Base-by-base conservation (phyloP, 2,888 invertebrate species). In the Bellardia pandia region DNA sequence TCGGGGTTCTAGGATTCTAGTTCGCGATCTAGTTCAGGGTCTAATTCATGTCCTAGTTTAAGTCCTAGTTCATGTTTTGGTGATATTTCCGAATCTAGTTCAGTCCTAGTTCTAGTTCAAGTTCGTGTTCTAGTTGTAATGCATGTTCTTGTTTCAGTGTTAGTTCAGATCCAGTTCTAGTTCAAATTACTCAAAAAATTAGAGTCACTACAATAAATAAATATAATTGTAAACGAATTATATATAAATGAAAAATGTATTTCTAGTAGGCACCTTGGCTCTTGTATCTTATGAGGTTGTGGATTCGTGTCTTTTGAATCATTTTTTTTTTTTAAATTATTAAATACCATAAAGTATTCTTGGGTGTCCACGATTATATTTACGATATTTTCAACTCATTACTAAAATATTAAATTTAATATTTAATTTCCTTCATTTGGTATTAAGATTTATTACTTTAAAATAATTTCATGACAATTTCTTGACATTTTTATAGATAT, bases 371-470 rank as follows among this genome's bases (percentile, higher is more conserved):
- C 6, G 33, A 58, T 51, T 23, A 74, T 72, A 66, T 72, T 77
- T 77, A 78, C 48, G 23, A 58, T 48, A 72, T 72, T 66, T 77
- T 11, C 77, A 48, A 37, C 58, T 72, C 58, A 77, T 84, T 84
- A 58, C 51, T 84, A 51, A 42, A 23, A 33, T 58, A 77, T 84
- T 66, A 84, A 77, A 66, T 77, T 84, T 37, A 66, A 72, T 72
- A 77, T 85, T 79, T 79, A 69, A 85, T 85, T 85, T 85, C 74
- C 37, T 85, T 85, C 72, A 84, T 74, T 78, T 60, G 14, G 13
- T 51, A 13, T 62, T 37, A 74, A 79, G 79, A 85, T 68, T 79
- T 75, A 85, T 79, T 53, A 69, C 53, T 37, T 75, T 9, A 79
- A 85, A 85, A 85, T 60, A 75, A 68, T 79, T 62, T 79, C 68